phyloP scores from a whole-genome alignment of 2,888 invertebrate species.

The Pteria penguin region DNA sequence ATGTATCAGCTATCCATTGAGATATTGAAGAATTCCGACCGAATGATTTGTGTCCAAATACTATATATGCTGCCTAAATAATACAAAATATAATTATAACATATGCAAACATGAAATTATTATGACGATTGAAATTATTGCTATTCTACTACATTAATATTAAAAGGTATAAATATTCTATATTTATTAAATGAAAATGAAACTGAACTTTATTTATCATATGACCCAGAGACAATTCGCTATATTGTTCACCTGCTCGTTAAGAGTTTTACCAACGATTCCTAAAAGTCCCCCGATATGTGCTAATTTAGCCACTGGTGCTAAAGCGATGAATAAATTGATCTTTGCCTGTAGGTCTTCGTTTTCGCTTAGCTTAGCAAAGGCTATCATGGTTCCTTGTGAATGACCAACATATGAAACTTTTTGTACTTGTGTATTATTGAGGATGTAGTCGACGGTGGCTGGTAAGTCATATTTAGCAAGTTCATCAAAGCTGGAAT shows the following conservation, averaged over 20 bases:
- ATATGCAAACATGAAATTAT: too few relatives aligned
- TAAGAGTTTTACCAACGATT: constrained; percentile 54
- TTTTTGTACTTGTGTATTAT: constrained; percentile 83
- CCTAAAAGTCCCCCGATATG: constrained; percentile 57
- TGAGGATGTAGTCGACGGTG: constrained; percentile 87
- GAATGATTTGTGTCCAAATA: constrained; percentile 87
- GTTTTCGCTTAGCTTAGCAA: constrained; percentile 75
- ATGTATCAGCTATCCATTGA: constrained; percentile 48
- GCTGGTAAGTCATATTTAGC: constrained; percentile 92
- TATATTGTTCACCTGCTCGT: too few relatives aligned
- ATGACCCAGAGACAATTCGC: too few relatives aligned
- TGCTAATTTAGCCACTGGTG: constrained; percentile 75
- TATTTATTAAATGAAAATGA: too few relatives aligned
- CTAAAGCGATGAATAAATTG: constrained; percentile 79
- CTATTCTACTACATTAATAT: too few relatives aligned
- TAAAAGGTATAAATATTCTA: too few relatives aligned
- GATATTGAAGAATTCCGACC: constrained; percentile 83
- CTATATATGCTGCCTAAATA: too few relatives aligned
- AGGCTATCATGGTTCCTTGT: constrained; percentile 85
- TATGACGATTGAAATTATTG: too few relatives aligned
- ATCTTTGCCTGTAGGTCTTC: constrained; percentile 70
- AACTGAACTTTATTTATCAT: too few relatives aligned
- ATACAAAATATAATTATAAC: too few relatives aligned
- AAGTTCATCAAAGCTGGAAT: constrained; percentile 95
- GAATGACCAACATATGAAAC: constrained; percentile 93